Evolutionary conservation across 2,888 invertebrate species (phyloP).

Genomic region (Lamproptera curius): DNA sequence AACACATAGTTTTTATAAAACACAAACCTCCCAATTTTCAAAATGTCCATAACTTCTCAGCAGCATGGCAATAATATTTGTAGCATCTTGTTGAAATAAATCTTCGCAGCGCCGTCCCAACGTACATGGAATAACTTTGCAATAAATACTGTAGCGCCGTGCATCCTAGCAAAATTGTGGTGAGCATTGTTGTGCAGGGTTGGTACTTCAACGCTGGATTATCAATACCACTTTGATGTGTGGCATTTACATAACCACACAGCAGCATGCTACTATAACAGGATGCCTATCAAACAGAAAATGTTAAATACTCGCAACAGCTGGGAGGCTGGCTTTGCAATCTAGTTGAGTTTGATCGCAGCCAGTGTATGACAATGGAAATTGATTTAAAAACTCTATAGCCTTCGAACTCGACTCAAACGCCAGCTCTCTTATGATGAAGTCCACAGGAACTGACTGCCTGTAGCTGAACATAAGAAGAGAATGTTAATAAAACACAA

Average conservation of each 20-base stretch:
- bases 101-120: conserved; percentile 27
- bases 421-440: conserved; percentile 92
- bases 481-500: conserved; percentile 58
- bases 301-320: conserved; percentile 77
- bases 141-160: conserved; percentile 40
- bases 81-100: conserved; percentile 21
- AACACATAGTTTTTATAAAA: conserved; percentile 28
- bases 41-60: conserved; percentile 15
- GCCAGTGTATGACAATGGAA: conserved; percentile 86
- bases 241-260: conserved; percentile 64
- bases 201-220: conserved; percentile 36
- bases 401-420: conserved; percentile 91
- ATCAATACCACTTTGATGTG: conserved; percentile 40
- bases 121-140: conserved; percentile 44
- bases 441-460: conserved; percentile 91
- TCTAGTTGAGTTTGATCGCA: conserved; percentile 86
- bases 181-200: conserved; percentile 34
- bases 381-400: conserved; percentile 91
- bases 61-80: conserved; percentile 10
- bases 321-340: conserved; percentile 90
- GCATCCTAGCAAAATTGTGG: conserved; percentile 63
- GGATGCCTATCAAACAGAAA: conserved; percentile 58
- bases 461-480: conserved; percentile 91
- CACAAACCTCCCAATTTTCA: conserved; percentile 24
- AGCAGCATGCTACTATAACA: conserved; percentile 55